phyloP scores from a whole-genome alignment of 2,888 invertebrate genomes.

The Coelopa pilipes region DNA sequence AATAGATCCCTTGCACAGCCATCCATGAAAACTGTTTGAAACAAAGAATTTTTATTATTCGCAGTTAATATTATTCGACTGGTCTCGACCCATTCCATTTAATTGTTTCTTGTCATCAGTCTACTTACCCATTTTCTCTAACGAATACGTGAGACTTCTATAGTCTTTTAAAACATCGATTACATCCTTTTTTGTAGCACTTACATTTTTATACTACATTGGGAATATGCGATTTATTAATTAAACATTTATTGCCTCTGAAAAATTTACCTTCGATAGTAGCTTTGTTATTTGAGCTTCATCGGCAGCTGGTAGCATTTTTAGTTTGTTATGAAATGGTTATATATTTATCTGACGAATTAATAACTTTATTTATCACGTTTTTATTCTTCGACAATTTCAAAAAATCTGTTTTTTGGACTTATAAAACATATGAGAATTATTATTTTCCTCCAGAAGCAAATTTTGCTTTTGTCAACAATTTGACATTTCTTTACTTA shows the following conservation, averaged over 20 bases:
- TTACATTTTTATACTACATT: constrained; percentile 76
- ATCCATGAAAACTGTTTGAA: constrained; percentile 83
- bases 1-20: constrained; percentile 83
- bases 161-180: constrained; percentile 74
- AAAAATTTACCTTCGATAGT: constrained; percentile 67
- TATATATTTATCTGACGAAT: background rate
- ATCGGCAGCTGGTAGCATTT: constrained; percentile 63
- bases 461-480: constrained; percentile 18
- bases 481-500: constrained; percentile 16
- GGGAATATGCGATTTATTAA: constrained; percentile 2
- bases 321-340: constrained; percentile 4
- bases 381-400: background rate
- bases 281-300: constrained; percentile 69
- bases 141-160: constrained; percentile 73
- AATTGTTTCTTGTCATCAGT: background rate
- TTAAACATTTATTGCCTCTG: background rate
- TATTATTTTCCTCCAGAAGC: background rate
- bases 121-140: constrained; percentile 77
- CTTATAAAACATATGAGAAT: background rate
- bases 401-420: background rate
- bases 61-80: background rate
- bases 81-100: background rate
- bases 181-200: constrained; percentile 76
- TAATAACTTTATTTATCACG: background rate
- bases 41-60: constrained; percentile 27